Percentiles rank a stretch among this genome's conserved stretches.
Evolutionary conservation across 1,140 invertebrate species (phyloP).

Genomic region (Pseudobourletiella spinata): DNA sequence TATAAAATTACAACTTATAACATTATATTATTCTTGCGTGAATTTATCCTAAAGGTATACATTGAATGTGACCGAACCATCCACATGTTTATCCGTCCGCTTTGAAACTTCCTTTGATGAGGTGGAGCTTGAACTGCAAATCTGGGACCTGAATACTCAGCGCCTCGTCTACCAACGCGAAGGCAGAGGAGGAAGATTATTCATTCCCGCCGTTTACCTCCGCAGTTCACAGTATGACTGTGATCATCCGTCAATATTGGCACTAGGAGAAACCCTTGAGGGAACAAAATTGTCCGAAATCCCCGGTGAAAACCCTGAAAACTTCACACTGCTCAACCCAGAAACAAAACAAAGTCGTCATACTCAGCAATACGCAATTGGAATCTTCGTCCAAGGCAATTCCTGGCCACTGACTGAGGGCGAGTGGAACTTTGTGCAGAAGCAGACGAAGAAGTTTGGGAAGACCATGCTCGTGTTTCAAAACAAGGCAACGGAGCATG

Average conservation of each 20-base stretch:
- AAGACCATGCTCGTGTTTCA: not conserved
- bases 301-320: not conserved
- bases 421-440: not conserved
- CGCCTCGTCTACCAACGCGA: not conserved
- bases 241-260: not conserved
- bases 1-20: not conserved
- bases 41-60: not conserved
- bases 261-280: not conserved
- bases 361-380: not conserved
- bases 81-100: not conserved
- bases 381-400: not conserved
- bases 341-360: not conserved
- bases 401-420: not conserved
- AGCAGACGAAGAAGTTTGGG: not conserved
- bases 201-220: not conserved
- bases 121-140: not conserved
- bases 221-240: not conserved
- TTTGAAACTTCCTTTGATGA: not conserved
- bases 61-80: not conserved
- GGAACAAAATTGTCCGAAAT: not conserved
- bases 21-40: not conserved
- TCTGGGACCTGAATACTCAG: not conserved
- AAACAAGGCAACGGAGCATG: not conserved
- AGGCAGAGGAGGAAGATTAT: not conserved
- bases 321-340: not conserved